Conservation (phyloP, 2,888 invertebrate species). For the Caenorhabditis zanzibari region DNA sequence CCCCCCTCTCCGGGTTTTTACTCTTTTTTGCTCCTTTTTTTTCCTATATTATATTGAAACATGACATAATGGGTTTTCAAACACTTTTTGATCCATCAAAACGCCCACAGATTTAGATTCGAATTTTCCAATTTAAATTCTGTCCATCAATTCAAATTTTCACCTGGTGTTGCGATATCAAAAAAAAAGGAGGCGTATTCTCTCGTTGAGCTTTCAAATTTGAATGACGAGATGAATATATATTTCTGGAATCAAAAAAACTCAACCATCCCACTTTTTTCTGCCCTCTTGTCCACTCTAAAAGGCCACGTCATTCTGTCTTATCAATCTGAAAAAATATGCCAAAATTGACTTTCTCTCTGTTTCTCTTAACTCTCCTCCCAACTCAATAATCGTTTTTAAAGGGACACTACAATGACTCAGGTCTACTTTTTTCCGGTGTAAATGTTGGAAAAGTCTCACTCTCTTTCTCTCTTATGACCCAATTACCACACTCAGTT, state of each 20-base stretch:
- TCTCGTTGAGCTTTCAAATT: too few species aligned
- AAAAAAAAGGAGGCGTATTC: too few species aligned
- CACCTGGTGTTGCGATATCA: conserved; percentile 9
- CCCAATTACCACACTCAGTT: conserved; percentile 34
- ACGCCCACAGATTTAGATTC: background rate
- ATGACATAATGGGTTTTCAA: background rate
- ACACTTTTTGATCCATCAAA: background rate
- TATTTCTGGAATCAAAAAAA: background rate
- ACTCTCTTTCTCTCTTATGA: conserved; percentile 4
- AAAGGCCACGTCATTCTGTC: conserved; percentile 34
- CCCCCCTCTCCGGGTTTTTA: background rate
- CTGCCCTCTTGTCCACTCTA: background rate
- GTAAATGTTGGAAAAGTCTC: conserved; percentile 24
- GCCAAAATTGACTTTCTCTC: conserved; percentile 21
- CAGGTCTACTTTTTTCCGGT: conserved; percentile 21
- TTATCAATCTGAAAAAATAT: conserved; percentile 44
- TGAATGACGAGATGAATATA: too few species aligned
- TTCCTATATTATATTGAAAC: too few species aligned
- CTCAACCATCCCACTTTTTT: background rate
- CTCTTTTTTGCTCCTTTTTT: background rate
- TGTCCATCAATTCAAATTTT: conserved; percentile 1
- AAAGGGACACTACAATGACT: conserved; percentile 21
- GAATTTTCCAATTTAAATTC: background rate
- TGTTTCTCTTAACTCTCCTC: conserved; percentile 5
- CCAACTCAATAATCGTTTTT: conserved; percentile 18